Conservation (phyloP, 2,888 invertebrate genomes). For the Lochmaea capreae region DNA sequence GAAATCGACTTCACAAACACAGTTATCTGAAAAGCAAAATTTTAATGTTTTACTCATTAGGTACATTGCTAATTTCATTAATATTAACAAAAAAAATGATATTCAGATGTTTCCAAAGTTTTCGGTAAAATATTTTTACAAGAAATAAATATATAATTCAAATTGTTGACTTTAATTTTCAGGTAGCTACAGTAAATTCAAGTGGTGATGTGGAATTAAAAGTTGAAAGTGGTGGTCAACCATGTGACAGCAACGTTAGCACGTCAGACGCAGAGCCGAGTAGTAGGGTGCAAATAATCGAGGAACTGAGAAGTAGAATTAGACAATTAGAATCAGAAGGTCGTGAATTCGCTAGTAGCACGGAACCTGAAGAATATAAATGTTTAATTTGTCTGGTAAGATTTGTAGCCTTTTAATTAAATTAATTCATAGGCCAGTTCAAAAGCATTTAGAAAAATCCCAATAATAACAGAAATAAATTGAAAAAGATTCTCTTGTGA, state of each 20-base stretch:
- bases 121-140: background rate
- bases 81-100: too few species aligned
- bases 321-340: conserved; percentile 69
- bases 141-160: background rate
- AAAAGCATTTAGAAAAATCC: conserved; percentile 20
- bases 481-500: too few species aligned
- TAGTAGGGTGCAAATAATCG: conserved; percentile 67
- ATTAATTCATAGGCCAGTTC: background rate
- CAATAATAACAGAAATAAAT: too few species aligned
- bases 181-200: conserved; percentile 63
- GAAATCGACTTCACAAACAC: too few species aligned
- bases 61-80: too few species aligned
- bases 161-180: conserved; percentile 40
- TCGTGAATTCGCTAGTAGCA: conserved; percentile 38
- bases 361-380: conserved; percentile 71
- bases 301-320: conserved; percentile 70
- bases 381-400: conserved; percentile 82
- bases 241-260: conserved; percentile 66
- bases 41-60: too few species aligned
- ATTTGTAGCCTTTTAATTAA: conserved; percentile 42
- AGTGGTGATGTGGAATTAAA: conserved; percentile 64
- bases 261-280: conserved; percentile 66
- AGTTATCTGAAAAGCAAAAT: too few species aligned
- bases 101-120: too few species aligned
- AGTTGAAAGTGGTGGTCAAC: conserved; percentile 59